Evolutionary conservation across 2,113 vertebrate species (phyloP), one percentile per base, ranked within the genome.

Genomic region (Periophthalmus modestus): DNA sequence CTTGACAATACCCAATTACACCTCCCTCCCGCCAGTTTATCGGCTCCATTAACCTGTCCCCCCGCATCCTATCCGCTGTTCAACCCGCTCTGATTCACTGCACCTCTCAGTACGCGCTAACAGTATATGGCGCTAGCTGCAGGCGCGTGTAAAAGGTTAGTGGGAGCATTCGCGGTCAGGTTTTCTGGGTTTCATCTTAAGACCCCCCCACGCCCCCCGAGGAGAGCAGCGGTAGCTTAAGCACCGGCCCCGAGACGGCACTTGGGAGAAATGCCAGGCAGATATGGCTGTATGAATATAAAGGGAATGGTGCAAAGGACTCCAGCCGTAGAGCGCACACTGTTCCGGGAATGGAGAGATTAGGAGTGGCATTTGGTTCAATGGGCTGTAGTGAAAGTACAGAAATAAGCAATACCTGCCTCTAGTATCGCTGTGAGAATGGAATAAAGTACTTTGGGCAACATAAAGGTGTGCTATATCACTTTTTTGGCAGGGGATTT

Each of bases 31-130:
- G 55, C 24, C 50, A 23, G 34, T 70, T 57, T 70, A 57, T 70
- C 14, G 54, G 68, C 52, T 57, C 68, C 14, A 70, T 70, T 70
- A 57, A 70, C 68, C 52, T 69, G 68, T 57, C 52, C 54, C 18
- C 68, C 50, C 43, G 34, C 52, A n/a, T 55, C 52, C 50, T 19
- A 55, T 69, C 18, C 68, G 34, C 54, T 12, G 11, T 23, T n/a
- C 33, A 43, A 70, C 16, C 34, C 68, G 5, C 21, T 23, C 65
- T 67, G n/a, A 69, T 69, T 69, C 68, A 55, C 48, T 9, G 50
- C 18, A 36, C 34, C 34, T 12, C 24, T 33, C 48, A 19, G 28
- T 36, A 14, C 48, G 16, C 16, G 9, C 47, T 48, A 34, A 69
- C 48, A 54, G 28, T 52, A 69, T 34, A 62, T 14, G 57, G 16